phyloP scores from a whole-genome alignment of 1,140 invertebrate species.

The Maconellicoccus hirsutus region DNA sequence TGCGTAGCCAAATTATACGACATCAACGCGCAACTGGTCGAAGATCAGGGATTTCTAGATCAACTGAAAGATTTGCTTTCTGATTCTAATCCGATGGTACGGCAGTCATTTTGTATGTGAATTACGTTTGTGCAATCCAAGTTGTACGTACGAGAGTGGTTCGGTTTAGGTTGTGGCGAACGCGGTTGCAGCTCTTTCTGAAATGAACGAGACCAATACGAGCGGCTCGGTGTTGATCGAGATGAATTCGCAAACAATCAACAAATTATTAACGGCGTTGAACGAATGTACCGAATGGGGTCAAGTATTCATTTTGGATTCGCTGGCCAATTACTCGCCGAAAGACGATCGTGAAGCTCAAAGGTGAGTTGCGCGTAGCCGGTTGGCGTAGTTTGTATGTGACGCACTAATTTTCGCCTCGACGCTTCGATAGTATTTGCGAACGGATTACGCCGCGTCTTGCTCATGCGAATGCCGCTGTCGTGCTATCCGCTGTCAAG shows the following conservation, averaged over 20 bases:
- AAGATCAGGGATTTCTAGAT: conserved; percentile 97
- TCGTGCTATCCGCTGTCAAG: conserved; percentile 98
- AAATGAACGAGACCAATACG: conserved; percentile 94
- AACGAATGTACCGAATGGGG: conserved; percentile 99
- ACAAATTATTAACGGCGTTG: conserved; percentile 93
- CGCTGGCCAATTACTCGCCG: conserved; percentile 91
- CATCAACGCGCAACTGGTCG: conserved; percentile 93
- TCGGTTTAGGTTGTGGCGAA: conserved; percentile 79
- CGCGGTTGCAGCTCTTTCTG: conserved; percentile 94
- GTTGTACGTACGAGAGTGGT: conserved; percentile 9
- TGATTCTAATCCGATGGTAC: conserved; percentile 99
- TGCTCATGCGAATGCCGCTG: conserved; percentile 98
- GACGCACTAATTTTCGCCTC: too few species aligned
- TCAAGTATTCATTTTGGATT: conserved; percentile 97
- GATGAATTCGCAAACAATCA: conserved; percentile 95
- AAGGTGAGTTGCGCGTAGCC: too few species aligned
- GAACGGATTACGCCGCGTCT: conserved; percentile 95
- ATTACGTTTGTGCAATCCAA: background rate
- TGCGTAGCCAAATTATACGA: conserved; percentile 99
- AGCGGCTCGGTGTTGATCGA: conserved; percentile 87
- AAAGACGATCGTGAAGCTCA: conserved; percentile 98
- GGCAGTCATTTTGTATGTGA: background rate
- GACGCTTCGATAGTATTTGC: conserved; percentile 58
- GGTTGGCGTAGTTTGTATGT: too few species aligned
- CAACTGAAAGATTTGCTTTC: conserved; percentile 92